Evolutionary conservation across 2,797 vertebrate genomes (phyloP), one percentile per base, ranked within the genome.

Genomic region (Psittacula derbiana): DNA sequence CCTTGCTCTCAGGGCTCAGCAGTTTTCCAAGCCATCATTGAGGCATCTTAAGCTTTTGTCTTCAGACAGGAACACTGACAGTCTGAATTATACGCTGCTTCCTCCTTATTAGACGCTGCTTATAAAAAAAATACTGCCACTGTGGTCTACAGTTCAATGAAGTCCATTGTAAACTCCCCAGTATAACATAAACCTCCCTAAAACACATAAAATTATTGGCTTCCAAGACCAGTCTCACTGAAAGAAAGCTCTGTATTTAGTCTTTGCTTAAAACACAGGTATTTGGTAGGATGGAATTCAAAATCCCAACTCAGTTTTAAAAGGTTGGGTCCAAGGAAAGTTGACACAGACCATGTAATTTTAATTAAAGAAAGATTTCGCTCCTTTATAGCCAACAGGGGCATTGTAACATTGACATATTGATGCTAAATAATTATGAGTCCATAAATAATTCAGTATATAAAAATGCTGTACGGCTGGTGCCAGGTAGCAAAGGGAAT

Each of bases 121-220:
- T 94, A 90, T 88, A 90, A 91, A 91, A 86, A 90, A 90, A 92
- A 80, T 73, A 95, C 94, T 94, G 88, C 80, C 86, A 88, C 96
- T 92, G 89, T 95, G 91, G 93, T 88, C 96, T 93, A 72, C 40
- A 41, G 85, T 96, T 96, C 94, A 97, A 87, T 96, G 95, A 97
- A 95, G 95, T 80, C 95, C 87, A 92, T 86, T 97, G 96, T 96
- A 93, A 97, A 96, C 94, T 95, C 94, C 92, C 36, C 69, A 90
- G 91, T 90, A 93, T 73, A 96, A 96, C 92, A 95, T 92, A 97
- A 97, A 96, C 91, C 92, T 97, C 87, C 49, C 44, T 91, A 82
- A 95, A 97, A 95, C 88, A 89, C 95, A 96, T 96, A 95, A 97
- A 97, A 96, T 96, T 96, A 96, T 95, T 97, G 97, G 96, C 97